These are phyloP conservation scores for Cantharis rufa DNA, from an alignment of 2,888 invertebrate genomes.

Conservation along the genomic window DNA sequence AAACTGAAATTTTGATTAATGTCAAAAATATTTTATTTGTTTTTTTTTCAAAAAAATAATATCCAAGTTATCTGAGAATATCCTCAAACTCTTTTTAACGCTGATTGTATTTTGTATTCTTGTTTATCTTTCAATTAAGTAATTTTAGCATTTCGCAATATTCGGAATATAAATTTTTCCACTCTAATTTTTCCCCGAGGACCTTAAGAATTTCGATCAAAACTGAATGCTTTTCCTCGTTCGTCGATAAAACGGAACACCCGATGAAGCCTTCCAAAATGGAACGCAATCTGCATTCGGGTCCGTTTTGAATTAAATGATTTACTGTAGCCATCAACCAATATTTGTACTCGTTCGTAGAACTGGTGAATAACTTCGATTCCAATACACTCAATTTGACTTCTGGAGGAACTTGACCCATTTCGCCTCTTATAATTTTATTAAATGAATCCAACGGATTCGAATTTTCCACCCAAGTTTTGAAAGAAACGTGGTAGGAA, in stretches of 20 bases:
- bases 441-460: slow-evolving; percentile 62
- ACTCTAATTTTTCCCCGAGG: slow-evolving; percentile 76
- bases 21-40: background rate
- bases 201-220: slow-evolving; percentile 76
- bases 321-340: slow-evolving; percentile 68
- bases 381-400: slow-evolving; percentile 69
- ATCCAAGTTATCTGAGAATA: background rate
- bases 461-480: slow-evolving; percentile 67
- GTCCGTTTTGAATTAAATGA: slow-evolving; percentile 68
- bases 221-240: slow-evolving; percentile 69
- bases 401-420: slow-evolving; percentile 52
- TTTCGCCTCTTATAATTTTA: slow-evolving; percentile 53
- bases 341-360: slow-evolving; percentile 74
- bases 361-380: slow-evolving; percentile 73
- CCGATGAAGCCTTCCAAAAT: slow-evolving; percentile 81
- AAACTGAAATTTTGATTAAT: background rate
- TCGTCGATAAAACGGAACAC: slow-evolving; percentile 66
- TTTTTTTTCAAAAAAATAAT: background rate
- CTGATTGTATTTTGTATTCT: too few relatives aligned
- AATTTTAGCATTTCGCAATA: slow-evolving; percentile 65
- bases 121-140: too few relatives aligned
- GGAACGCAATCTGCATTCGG: slow-evolving; percentile 71
- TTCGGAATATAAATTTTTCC: slow-evolving; percentile 89
- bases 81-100: too few relatives aligned
- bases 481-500: slow-evolving; percentile 75